A percentile compares a stretch with the other conserved stretches of the same genome.
Conservation (phyloP, 1,140 invertebrate species). For the Branchinecta lindahli region DNA sequence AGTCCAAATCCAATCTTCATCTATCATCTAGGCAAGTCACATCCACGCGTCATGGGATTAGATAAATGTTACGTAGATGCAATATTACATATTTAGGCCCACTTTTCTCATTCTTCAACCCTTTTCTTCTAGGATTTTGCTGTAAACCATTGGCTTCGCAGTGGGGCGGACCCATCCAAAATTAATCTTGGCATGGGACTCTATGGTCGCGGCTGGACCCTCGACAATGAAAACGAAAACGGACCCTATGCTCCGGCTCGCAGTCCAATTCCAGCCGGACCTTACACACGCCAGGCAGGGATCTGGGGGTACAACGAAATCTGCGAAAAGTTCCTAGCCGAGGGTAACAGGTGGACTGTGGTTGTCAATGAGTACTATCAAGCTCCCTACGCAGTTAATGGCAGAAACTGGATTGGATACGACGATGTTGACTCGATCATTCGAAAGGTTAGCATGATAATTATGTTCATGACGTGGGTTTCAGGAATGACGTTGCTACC, state of each 20-base stretch:
- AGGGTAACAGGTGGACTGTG: constrained; percentile 24
- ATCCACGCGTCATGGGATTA: no score
- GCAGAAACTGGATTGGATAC: constrained; percentile 54
- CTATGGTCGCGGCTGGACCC: constrained; percentile 48
- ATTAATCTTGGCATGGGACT: constrained; percentile 46
- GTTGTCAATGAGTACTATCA: constrained; percentile 38
- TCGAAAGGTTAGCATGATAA: background rate
- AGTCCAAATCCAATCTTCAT: no score
- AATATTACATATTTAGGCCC: no score
- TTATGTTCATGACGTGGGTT: background rate
- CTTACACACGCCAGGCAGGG: constrained; percentile 50
- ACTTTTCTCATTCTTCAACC: background rate
- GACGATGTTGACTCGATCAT: constrained; percentile 38
- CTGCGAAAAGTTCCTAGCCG: constrained; percentile 18
- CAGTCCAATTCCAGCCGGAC: constrained; percentile 44
- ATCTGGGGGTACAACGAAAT: constrained; percentile 60
- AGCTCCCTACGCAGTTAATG: constrained; percentile 46
- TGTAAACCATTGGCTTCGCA: constrained; percentile 35
- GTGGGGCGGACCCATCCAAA: constrained; percentile 40
- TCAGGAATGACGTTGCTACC: no score
- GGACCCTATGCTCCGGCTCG: constrained; percentile 36
- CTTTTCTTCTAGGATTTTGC: constrained; percentile 23
- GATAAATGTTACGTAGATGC: no score
- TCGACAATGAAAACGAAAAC: constrained; percentile 33
- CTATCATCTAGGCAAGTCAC: no score